Evolutionary conservation across 1,140 invertebrate species (phyloP), one percentile per base, ranked within the genome.

Genomic region (Panagrolaimus sp.): DNA sequence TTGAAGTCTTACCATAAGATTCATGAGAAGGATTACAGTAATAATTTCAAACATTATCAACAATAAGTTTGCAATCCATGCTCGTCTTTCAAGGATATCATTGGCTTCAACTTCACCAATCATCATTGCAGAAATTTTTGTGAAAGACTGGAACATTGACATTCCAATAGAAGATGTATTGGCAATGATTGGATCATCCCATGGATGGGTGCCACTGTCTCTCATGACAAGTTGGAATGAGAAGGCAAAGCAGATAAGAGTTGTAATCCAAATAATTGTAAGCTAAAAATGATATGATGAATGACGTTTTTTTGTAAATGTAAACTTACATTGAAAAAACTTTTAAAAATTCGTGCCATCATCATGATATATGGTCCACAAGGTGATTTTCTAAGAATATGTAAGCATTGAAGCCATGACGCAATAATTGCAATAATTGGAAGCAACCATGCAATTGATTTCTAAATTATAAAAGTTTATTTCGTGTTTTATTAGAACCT

Each of bases 111-210:
- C 68, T 67, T 76, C 74, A 5, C 74, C 74, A 38, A 76, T 72
- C 74, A 76, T 76, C 74, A 76, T 76, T 42, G 74, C 76, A 11
- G 76, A 79, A 7, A 73, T 76, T 71, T 76, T 76, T 20, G 74
- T 78, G 61, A 76, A 76, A 16, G 74, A 78, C 25, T 78, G 76
- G 31, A 76, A 72, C 16, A 76, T 63, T 27, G 76, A 69, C 74
- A 76, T 79, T 14, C 70, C 31, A 23, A 61, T 42, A 3, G 72
- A 51, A 1, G 51, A 57, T 0, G 51, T 16, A 0, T 20, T 20
- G 11, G 20, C 27, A 0, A 57, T 57, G 9, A 25, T 25, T 16
- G 48, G 16, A 1, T 20, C 16, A 25, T 51, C 48, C 74, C 74
- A 76, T 9, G 74, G 74, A 9, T 51, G 23, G 31, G 71, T 75